Evolutionary conservation across 2,113 vertebrate species (phyloP).

Genomic region (Gavialis gangeticus): DNA sequence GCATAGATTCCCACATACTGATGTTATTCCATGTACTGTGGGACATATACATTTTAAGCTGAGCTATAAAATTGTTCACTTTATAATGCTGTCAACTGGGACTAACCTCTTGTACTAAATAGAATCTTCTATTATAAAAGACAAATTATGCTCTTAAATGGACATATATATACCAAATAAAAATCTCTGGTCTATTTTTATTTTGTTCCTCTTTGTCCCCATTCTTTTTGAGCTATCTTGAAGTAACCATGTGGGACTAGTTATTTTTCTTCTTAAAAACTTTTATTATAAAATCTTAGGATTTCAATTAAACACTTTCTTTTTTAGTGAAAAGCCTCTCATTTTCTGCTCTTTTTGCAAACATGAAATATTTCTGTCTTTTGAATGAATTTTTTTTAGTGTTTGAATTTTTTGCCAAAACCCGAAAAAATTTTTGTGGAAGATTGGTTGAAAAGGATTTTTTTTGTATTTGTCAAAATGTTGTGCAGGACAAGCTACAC

Average conservation of each 20-base stretch:
- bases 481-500: conserved; percentile 73
- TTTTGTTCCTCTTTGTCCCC: background rate
- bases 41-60: background rate
- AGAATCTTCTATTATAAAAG: conserved; percentile 39
- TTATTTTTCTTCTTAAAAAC: too few species aligned
- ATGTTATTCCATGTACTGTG: conserved; percentile 24
- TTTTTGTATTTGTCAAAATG: conserved; percentile 72
- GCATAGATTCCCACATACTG: conserved; percentile 28
- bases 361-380: conserved; percentile 59
- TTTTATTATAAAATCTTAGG: too few species aligned
- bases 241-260: too few species aligned
- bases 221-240: too few species aligned
- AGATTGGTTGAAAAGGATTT: conserved; percentile 61
- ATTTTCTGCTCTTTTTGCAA: background rate
- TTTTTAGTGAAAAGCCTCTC: conserved; percentile 26
- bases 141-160: conserved; percentile 3
- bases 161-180: conserved; percentile 27
- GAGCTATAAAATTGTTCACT: conserved; percentile 14
- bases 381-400: conserved; percentile 52
- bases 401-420: conserved; percentile 73
- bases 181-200: conserved; percentile 31
- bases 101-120: background rate
- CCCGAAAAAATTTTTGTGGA: conserved; percentile 37
- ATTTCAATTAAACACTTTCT: too few species aligned
- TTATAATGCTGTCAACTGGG: background rate